Evolutionary conservation across 2,113 vertebrate genomes (phyloP).

Genomic region (Ifrita kowaldi): DNA sequence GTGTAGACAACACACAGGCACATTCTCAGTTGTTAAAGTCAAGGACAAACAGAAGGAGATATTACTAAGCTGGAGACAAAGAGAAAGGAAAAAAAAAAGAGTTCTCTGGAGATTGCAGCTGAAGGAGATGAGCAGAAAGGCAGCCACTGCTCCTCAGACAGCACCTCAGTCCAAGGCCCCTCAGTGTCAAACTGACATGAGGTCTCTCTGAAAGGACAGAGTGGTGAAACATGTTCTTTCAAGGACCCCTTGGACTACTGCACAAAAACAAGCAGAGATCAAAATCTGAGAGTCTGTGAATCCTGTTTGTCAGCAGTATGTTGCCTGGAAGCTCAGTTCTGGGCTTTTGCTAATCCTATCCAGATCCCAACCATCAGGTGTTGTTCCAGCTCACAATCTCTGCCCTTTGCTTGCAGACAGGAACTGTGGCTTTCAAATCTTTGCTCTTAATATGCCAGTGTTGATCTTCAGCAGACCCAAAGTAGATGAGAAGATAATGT

Average conservation of each 20-base stretch:
- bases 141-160: neutral
- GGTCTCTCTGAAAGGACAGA: neutral
- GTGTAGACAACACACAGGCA: neutral
- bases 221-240: neutral
- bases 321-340: neutral
- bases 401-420: neutral
- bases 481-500: neutral
- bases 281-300: neutral
- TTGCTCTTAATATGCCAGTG: neutral
- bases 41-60: neutral
- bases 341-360: neutral
- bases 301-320: neutral
- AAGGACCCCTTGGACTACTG: neutral
- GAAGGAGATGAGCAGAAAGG: neutral
- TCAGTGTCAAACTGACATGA: neutral
- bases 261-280: neutral
- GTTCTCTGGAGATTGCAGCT: neutral
- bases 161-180: neutral
- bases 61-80: neutral
- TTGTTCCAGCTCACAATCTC: neutral
- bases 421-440: neutral
- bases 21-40: conserved; percentile 14
- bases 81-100: neutral
- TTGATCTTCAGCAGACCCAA: neutral
- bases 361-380: neutral